Evolutionary conservation across 2,888 invertebrate species (phyloP), one percentile per base, ranked within the genome.

Genomic region (Oligia latruncula): DNA sequence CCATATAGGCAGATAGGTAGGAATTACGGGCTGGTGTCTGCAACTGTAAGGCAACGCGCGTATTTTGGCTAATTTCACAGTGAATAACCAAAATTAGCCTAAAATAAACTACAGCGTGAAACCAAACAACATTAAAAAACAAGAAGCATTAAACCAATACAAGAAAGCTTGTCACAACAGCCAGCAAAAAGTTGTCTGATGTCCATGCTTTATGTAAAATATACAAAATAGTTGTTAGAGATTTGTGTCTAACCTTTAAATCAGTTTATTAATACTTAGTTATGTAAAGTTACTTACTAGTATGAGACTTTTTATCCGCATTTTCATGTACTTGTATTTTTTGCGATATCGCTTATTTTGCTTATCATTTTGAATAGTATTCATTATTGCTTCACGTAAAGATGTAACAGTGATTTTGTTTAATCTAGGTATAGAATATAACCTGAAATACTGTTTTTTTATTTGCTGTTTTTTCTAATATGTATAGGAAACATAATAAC

Each of bases 311-410:
- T 97, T 97, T 29, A 98, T 97, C 82, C 97, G 95, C 92, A 97
- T 97, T 93, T 98, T 98, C 77, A 98, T 93, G 90, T 96, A 97
- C 86, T 97, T 97, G 84, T 97, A 97, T 91, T 98, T 98, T 87
- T 97, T 97, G 89, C 97, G 97, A 90, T 98, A 98, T 83, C 97
- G 97, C 81, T 93, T 95, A 80, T 90, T 94, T 89, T 93, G 93
- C 64, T 90, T 93, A 73, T 95, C 95, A 86, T 84, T 92, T 74
- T 90, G 88, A 66, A 89, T 89, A 80, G 84, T 79, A 80, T 93
- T 95, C 93, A 94, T 93, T 82, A 55, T 64, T 70, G 11, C 8
- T 78, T 17, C 15, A 40, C 35, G 55, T 64, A 20, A n/a, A 52
- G 49, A n/a, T 60, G 3, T 13, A 23, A 20, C 5, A 46, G 6